Evolutionary conservation across 2,113 vertebrate genomes (phyloP).

Genomic region (Microcebus griseorufus): DNA sequence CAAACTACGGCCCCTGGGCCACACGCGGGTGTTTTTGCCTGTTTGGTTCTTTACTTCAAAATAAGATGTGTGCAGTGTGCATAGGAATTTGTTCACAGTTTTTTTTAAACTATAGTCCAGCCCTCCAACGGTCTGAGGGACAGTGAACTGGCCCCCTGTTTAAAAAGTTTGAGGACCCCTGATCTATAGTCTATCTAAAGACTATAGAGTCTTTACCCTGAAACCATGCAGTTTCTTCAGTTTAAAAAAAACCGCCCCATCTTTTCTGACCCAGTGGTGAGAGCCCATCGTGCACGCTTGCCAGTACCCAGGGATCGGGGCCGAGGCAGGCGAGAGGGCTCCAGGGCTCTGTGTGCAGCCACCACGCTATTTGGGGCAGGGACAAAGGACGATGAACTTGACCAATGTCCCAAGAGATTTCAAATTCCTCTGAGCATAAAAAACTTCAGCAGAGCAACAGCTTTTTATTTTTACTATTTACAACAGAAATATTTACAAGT

Average conservation of each 20-base stretch:
- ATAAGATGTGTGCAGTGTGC: too few species aligned
- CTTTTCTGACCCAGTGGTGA: background rate
- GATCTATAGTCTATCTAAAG: too few species aligned
- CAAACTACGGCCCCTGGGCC: too few species aligned
- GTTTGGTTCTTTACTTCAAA: too few species aligned
- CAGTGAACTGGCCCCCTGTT: too few species aligned
- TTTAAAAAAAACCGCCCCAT: background rate
- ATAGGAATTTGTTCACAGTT: too few species aligned
- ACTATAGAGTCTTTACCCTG: background rate
- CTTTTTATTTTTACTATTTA: background rate
- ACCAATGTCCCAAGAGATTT: background rate
- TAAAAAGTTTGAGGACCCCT: too few species aligned
- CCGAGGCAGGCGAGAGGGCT: fast-evolving
- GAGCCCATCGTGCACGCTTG: fast-evolving
- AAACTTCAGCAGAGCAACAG: background rate
- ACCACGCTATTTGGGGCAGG: background rate
- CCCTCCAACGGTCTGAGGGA: too few species aligned
- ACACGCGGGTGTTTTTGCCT: too few species aligned
- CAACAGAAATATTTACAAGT: background rate
- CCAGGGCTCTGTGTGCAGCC: fast-evolving
- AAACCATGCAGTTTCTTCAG: background rate
- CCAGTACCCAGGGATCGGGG: fast-evolving
- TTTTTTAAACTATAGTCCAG: too few species aligned
- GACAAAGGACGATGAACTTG: fast-evolving
- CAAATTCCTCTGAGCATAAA: background rate